These are phyloP conservation scores for Phortica okadai DNA, from an alignment of 2,888 invertebrate species.

Conservation along the genomic window DNA sequence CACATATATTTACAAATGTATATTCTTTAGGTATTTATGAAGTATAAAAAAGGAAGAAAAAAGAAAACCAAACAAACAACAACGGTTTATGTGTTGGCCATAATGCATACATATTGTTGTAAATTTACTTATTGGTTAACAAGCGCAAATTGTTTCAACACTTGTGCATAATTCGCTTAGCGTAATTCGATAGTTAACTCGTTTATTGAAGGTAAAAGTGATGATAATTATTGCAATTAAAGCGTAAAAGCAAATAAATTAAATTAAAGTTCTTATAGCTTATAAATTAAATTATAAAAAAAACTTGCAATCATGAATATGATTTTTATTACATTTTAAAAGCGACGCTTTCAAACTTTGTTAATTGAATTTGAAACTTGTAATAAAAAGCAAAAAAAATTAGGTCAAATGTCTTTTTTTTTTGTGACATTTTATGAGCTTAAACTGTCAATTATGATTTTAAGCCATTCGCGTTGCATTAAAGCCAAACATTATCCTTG, in stretches of 20 bases:
- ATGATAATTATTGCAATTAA: no score
- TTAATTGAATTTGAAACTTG: constrained; percentile 13
- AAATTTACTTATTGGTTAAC: background rate
- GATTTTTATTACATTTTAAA: background rate
- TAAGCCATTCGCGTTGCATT: constrained; percentile 3
- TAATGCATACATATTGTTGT: background rate
- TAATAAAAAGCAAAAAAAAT: background rate
- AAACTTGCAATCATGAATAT: background rate
- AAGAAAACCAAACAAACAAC: no score
- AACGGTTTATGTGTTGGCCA: no score
- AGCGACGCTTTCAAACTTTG: background rate
- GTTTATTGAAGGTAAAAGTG: no score
- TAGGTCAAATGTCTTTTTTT: background rate
- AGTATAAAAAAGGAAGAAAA: no score
- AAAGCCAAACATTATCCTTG: background rate
- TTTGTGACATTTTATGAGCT: background rate
- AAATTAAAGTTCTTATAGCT: no score
- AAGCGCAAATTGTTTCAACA: background rate
- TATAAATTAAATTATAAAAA: no score
- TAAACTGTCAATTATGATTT: constrained; percentile 25
- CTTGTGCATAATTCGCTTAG: background rate
- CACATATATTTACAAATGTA: no score
- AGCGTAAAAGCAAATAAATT: no score
- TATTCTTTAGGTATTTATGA: no score
- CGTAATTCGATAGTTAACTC: background rate